phyloP scores from a whole-genome alignment of 2,113 vertebrate species.

The Pseudorectes ferrugineus region DNA sequence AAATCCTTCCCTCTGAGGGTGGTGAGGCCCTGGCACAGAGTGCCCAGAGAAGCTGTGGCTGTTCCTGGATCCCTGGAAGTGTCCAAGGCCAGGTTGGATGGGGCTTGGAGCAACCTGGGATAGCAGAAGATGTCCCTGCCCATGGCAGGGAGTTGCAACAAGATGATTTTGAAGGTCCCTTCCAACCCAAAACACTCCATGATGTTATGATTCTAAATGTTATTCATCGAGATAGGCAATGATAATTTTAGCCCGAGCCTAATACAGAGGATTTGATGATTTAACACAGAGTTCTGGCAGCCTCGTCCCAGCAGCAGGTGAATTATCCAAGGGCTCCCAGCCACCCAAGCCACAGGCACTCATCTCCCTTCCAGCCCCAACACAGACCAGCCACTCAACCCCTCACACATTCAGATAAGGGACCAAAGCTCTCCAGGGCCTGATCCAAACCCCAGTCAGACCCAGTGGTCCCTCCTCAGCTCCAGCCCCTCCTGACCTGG shows the following conservation, averaged over 20 bases:
- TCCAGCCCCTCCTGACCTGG: background rate
- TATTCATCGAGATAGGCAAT: fast-evolving
- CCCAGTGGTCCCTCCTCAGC: background rate
- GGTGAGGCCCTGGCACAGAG: fast-evolving
- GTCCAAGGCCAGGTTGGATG: fast-evolving
- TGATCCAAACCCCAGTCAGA: background rate
- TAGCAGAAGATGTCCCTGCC: background rate
- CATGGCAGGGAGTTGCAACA: background rate
- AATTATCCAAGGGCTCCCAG: background rate
- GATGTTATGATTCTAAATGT: background rate
- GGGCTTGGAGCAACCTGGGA: background rate
- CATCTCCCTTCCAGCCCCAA: background rate
- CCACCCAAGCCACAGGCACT: background rate
- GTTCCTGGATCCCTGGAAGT: background rate
- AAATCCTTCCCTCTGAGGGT: background rate
- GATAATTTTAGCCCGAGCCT: background rate
- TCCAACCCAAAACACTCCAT: background rate
- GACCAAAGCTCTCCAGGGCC: background rate
- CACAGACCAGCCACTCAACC: background rate
- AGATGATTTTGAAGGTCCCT: background rate
- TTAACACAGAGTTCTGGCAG: background rate
- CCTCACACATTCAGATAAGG: fast-evolving
- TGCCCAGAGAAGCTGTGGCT: background rate
- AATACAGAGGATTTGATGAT: background rate
- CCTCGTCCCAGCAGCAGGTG: background rate